Evolutionary conservation across 2,797 vertebrate genomes (phyloP), one percentile per base, ranked within the genome.

Genomic region (Melopsittacus undulatus): DNA sequence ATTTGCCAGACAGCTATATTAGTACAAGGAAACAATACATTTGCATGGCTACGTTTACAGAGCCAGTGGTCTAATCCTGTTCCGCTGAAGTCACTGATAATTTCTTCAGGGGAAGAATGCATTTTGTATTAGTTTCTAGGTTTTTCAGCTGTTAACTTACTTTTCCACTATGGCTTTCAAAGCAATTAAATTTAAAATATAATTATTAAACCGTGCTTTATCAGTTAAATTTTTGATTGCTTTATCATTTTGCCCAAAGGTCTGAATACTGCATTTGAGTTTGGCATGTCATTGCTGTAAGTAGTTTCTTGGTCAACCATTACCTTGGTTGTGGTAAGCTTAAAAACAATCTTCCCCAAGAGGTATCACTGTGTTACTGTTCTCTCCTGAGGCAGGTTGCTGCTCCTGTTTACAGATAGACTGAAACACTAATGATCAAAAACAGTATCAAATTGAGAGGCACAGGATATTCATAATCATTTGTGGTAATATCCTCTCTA

Each of bases 311-410:
- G 69, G 89, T 95, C 83, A 93, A 5, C 42, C 51, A 69, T 83
- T 88, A 74, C 81, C 67, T 83, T 90, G 87, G 27, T 94, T 96
- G 74, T 95, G 87, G 76, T 85, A 80, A 94, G 57, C 86, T 97
- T 95, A 79, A 97, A 98, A 98, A 98, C 98, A 98, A 74, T 40
- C 64, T 91, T 97, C 57, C 97, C 95, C 96, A 89, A 70, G 90
- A 97, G 98, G 87, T 95, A 94, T 91, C 82, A 88, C 73, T 90
- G 34, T 45, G 92, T 90, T 92, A 59, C 66, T 83, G 62, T 69
- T 61, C 75, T 94, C 97, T 95, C 97, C n/a, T 51, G 97, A 84
- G 97, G 79, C 45, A 38, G 21, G 46, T 52, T 93, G 40, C 78
- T 96, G 93, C 85, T 95, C 90, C 95, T 98, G 98, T 98, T 98